Base-by-base conservation (phyloP, 2,797 vertebrate genomes). In the Synanceia verrucosa region DNA sequence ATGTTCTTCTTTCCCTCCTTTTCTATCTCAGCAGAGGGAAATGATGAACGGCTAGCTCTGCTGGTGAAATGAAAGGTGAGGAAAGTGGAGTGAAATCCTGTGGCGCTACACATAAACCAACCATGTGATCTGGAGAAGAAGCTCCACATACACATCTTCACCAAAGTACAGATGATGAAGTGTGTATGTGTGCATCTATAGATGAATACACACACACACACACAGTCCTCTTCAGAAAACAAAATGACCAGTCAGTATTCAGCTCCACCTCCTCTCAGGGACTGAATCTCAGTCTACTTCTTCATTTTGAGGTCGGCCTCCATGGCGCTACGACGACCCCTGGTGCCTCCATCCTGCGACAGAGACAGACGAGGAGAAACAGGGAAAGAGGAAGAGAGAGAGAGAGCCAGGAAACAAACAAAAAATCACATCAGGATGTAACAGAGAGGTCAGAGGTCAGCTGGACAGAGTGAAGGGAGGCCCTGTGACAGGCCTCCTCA, bases 241-340 rank as follows among this genome's bases (percentile, higher is more conserved):
- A 65, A 53, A 41, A 64, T 55, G 70, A 75, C 31, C 66, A 46
- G 60, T 31, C 29, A 63, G 58, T 48, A 51, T 60, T 77, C 58
- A 57, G 46, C 65, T 64, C 74, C 76, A 68, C 28, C 24, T 36
- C 16, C 64, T 58, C 31, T 8, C n/a, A 71, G 53, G 4, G 18
- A 46, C 57, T 55, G 47, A 53, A 44, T 24, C 7, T 64, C 37
- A 43, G 36, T 59, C 95, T 94, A 99, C 86, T 99, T 99, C 94
- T 99, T 99, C 98, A 99, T 99, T 92, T 99, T 99, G 94, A 99
- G 95, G 88, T 99, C 98, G 0, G 98, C 98, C 92, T 99, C 98
- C 74, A 99, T 99, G 87, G 98, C 98, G 80, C 97, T 99, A 78
- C 98, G 97, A 60, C 98, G 97, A 75, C 98, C 98, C 81, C 98